Evolutionary conservation across 2,113 vertebrate genomes (phyloP).

Genomic region (Podiceps cristatus): DNA sequence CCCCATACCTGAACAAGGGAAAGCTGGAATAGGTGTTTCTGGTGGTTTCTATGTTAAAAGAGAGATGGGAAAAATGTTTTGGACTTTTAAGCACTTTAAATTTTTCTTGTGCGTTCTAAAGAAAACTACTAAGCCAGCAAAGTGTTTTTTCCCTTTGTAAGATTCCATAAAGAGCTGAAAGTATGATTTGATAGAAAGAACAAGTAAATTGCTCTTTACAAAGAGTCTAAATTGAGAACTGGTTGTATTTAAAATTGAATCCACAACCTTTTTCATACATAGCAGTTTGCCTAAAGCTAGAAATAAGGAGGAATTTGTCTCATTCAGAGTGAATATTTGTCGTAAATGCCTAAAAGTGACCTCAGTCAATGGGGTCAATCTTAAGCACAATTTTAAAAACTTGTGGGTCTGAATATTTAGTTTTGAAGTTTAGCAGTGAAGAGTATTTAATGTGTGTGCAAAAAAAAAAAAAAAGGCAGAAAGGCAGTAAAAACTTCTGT

Average conservation of each 20-base stretch:
- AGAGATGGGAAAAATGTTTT: neutral
- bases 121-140: neutral
- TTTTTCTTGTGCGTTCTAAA: neutral
- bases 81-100: neutral
- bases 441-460: neutral
- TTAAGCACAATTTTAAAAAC: neutral
- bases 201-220: neutral
- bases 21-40: neutral
- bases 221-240: neutral
- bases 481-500: neutral
- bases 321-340: fast-evolving
- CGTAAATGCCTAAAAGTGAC: neutral
- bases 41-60: neutral
- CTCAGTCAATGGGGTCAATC: neutral
- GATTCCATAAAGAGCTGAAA: neutral
- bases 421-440: neutral
- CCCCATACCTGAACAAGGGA: neutral
- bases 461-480: neutral
- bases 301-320: neutral
- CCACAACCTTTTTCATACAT: neutral
- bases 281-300: neutral
- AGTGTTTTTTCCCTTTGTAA: neutral
- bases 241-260: neutral
- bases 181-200: neutral
- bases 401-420: neutral